Base-by-base conservation (phyloP, 1,140 invertebrate genomes). In the Leptinotarsa lineolata region DNA sequence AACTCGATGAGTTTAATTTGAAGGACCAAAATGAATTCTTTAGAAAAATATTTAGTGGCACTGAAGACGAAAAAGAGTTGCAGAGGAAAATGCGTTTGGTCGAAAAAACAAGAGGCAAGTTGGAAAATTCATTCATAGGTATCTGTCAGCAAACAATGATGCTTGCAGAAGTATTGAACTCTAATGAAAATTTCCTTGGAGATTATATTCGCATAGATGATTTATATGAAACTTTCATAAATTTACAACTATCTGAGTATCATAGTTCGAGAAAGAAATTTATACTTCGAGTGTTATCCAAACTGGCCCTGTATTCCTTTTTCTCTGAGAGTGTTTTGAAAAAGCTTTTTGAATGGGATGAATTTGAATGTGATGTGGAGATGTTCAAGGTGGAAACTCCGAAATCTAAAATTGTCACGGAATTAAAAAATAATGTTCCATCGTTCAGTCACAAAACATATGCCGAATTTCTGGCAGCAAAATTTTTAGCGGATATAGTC, bases 141-240 rank as follows among this genome's bases (percentile, higher is more conserved):
- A 46, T 22, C 18, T 68, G 66, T 22, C 66, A 68, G 44, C 66
- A 68, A 46, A 68, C 66, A 6, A 68, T 68, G 66, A 68, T 68
- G 66, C n/a, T 68, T 20, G 45, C 39, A 4, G 21, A n/a, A 20
- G 20, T 68, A 6, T 12, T 44, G 44, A 46, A 44, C 12, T 48
- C 39, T 48, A 46, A 21, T 21, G 48, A 54, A 18, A 15, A 54
- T 16, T 5, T 54, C 48, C 4, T 54, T 16, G 48, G 48, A 54
- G 48, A 54, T 54, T n/a, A 54, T 18, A 15, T 54, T 54, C 16
- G 48, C 48, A 54, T 54, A 54, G 20, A 46, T 46, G 66, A 68
- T 48, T 46, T 68, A 48, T 68, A 68, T 15, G 66, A 68, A 46
- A 12, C 44, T 11, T 68, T 46, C 44, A 68, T 68, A 6, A 68